A percentile compares a stretch with the other conserved stretches of the same genome.
Conservation (phyloP, 1,140 invertebrate genomes). For the Pseudomyrmex cubaensis region DNA sequence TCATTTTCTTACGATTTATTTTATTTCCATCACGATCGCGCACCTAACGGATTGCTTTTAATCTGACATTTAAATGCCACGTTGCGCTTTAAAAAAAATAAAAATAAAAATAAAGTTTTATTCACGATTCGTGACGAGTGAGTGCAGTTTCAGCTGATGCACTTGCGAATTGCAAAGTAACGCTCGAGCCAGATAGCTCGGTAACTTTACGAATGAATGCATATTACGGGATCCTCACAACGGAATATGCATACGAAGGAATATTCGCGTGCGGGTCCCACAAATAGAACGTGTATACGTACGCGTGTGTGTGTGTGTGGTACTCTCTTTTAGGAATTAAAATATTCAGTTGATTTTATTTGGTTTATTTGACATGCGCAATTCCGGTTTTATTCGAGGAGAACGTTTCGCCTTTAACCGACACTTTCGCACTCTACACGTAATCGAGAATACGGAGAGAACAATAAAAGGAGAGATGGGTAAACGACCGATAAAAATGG, state of each 20-base stretch:
- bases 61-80: conserved; percentile 51
- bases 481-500: conserved; percentile 68
- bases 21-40: conserved; percentile 33
- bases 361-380: not conserved
- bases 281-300: not conserved
- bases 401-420: conserved; percentile 17
- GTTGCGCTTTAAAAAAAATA: conserved; percentile 8
- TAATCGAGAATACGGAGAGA: conserved; percentile 38
- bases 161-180: conserved; percentile 43
- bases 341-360: not conserved
- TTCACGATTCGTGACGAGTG: conserved; percentile 39
- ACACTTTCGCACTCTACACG: not conserved
- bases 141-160: conserved; percentile 36
- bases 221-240: conserved; percentile 2
- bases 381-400: conserved; percentile 3
- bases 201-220: conserved; percentile 2
- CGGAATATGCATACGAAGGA: not conserved
- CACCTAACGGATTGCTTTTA: not conserved
- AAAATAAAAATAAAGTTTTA: conserved; percentile 5
- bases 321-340: not conserved
- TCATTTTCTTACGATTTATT: conserved; percentile 15
- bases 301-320: not conserved
- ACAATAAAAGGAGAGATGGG: conserved; percentile 56
- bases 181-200: conserved; percentile 20
- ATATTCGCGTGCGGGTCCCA: not conserved